phyloP scores from a whole-genome alignment of 1,140 invertebrate genomes.

The Diplogasteroides magnus region DNA sequence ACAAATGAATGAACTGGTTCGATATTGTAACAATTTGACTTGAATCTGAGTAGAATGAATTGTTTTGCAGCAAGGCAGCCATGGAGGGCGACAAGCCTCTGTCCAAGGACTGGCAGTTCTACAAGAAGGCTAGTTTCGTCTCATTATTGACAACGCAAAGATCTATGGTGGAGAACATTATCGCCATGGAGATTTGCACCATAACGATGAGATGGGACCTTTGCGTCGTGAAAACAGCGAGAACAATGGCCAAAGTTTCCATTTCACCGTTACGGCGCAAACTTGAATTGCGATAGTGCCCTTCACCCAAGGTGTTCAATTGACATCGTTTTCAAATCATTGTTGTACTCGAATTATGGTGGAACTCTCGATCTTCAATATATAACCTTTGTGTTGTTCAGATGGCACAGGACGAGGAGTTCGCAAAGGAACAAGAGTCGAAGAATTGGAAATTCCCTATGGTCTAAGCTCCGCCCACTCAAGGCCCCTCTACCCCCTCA shows the following conservation, averaged over 20 bases:
- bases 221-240: background rate
- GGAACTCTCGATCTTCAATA: background rate
- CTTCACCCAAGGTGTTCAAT: background rate
- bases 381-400: slow-evolving; percentile 3
- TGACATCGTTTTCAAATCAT: slow-evolving; percentile 2
- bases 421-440: slow-evolving; percentile 50
- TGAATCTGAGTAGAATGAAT: no score
- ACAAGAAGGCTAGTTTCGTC: slow-evolving; percentile 37
- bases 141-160: background rate
- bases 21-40: no score
- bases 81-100: slow-evolving; percentile 48
- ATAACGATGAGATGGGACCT: background rate
- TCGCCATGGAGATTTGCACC: no score
- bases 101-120: slow-evolving; percentile 54
- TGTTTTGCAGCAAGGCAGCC: slow-evolving; percentile 29
- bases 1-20: background rate
- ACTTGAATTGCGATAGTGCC: background rate
- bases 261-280: background rate
- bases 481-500: background rate
- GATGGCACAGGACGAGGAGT: slow-evolving; percentile 44
- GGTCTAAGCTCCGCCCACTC: background rate
- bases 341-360: background rate
- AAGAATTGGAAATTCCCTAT: slow-evolving; percentile 8
- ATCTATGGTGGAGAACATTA: no score
- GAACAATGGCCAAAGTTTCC: background rate